Conservation (phyloP, 2,888 invertebrate genomes). For the Arctia plantaginis region DNA sequence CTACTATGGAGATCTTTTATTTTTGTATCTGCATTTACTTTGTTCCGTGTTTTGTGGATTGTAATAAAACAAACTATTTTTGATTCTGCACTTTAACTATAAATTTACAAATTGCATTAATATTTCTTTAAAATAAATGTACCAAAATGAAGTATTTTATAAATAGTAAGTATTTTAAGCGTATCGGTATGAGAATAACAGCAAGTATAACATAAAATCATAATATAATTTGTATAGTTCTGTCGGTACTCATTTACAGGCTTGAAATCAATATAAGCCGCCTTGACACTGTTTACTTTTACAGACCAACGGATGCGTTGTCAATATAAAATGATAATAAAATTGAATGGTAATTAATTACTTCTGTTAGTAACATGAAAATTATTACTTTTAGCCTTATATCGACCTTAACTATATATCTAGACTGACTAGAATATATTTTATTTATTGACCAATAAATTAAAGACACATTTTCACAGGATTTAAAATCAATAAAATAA, state of each 20-base stretch:
- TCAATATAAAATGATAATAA: constrained; percentile 68
- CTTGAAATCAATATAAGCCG: constrained; percentile 78
- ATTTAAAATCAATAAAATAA: not conserved
- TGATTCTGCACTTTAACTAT: too few relatives aligned
- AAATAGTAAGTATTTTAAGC: not conserved
- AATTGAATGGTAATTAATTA: constrained; percentile 52
- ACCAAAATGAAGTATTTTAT: not conserved
- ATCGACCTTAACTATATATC: not conserved
- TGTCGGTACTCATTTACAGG: constrained; percentile 69
- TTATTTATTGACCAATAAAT: not conserved
- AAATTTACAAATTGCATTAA: too few relatives aligned
- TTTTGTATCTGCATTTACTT: not conserved
- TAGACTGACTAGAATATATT: not conserved
- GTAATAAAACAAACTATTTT: too few relatives aligned
- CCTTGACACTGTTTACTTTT: constrained; percentile 82
- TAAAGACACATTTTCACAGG: not conserved
- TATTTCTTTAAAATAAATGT: too few relatives aligned
- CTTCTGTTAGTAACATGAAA: constrained; percentile 25
- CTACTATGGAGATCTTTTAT: not conserved
- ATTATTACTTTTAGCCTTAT: not conserved
- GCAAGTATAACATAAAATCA: constrained; percentile 34
- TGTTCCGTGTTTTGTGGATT: too few relatives aligned
- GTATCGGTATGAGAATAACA: not conserved
- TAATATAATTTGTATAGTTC: constrained; percentile 64
- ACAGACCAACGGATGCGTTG: constrained; percentile 73